phyloP scores from a whole-genome alignment of 37 sponge, comb jelly and placozoan species.

The Bolinopsis microptera region DNA sequence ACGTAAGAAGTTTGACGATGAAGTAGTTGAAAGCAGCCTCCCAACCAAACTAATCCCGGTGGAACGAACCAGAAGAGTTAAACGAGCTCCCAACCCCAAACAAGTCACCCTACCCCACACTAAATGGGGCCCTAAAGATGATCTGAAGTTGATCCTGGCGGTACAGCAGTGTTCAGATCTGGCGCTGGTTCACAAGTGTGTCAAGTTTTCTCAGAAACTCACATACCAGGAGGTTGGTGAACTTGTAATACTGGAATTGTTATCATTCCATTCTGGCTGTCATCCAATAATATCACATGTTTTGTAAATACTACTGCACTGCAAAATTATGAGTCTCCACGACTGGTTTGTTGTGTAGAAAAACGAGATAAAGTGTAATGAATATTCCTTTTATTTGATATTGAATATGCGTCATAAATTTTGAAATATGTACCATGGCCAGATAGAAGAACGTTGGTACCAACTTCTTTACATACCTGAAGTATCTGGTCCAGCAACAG shows the following conservation, averaged over 20 bases:
- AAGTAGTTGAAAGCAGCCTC: constrained; percentile 21
- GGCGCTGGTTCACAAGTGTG: constrained; percentile 63
- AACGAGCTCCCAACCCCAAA: constrained; percentile 60
- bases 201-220: constrained; percentile 64
- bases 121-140: constrained; percentile 34
- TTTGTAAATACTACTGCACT: too few species aligned
- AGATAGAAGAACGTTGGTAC: constrained; percentile 62
- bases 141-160: constrained; percentile 60
- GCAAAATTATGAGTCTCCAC: too few species aligned
- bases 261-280: neutral
- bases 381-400: neutral
- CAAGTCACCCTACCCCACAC: constrained; percentile 1
- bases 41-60: constrained; percentile 35
- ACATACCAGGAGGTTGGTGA: constrained; percentile 46
- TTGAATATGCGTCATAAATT: neutral
- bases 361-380: neutral
- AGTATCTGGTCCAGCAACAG: constrained; percentile 22
- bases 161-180: constrained; percentile 63
- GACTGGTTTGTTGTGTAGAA: neutral
- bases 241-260: neutral
- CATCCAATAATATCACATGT: neutral
- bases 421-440: neutral
- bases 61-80: neutral
- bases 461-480: constrained; percentile 47
- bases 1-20: constrained; percentile 18